phyloP scores from a whole-genome alignment of 2,113 vertebrate genomes.

The Plecotus auritus region DNA sequence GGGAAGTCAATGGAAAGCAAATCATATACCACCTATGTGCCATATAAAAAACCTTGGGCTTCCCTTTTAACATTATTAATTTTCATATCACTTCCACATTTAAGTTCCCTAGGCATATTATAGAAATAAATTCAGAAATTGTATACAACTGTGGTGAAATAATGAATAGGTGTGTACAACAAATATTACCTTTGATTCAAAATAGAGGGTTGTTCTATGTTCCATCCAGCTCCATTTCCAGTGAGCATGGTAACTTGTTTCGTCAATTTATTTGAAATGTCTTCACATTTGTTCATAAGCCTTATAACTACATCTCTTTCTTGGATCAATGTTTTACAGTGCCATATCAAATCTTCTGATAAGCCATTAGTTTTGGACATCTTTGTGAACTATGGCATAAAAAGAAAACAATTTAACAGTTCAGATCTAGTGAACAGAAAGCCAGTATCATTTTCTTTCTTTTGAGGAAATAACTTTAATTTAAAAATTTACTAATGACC shows the following conservation, averaged over 20 bases:
- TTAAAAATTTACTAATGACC: background rate
- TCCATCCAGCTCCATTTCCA: conserved; percentile 79
- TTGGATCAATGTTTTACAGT: conserved; percentile 91
- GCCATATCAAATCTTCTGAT: conserved; percentile 87
- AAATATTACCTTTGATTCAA: conserved; percentile 88
- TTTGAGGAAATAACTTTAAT: background rate
- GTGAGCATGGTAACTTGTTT: conserved; percentile 90
- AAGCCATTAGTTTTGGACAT: conserved; percentile 85
- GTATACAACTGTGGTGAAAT: conserved; percentile 19
- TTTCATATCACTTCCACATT: background rate
- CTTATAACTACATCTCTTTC: conserved; percentile 91
- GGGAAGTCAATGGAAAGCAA: background rate
- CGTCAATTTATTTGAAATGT: conserved; percentile 91
- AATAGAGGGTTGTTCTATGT: conserved; percentile 85
- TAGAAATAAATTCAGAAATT: background rate
- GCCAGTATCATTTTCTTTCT: background rate
- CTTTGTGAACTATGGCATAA: conserved; percentile 82
- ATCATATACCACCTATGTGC: background rate
- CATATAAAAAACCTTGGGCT: background rate
- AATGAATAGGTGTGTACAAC: background rate
- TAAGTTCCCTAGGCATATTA: background rate
- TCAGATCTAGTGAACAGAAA: background rate
- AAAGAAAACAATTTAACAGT: conserved; percentile 19
- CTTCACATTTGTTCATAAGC: conserved; percentile 95
- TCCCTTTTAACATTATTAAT: background rate